Evolutionary conservation across 2,113 vertebrate genomes (phyloP), one percentile per base, ranked within the genome.

Genomic region (Tychaedon coryphoeus): DNA sequence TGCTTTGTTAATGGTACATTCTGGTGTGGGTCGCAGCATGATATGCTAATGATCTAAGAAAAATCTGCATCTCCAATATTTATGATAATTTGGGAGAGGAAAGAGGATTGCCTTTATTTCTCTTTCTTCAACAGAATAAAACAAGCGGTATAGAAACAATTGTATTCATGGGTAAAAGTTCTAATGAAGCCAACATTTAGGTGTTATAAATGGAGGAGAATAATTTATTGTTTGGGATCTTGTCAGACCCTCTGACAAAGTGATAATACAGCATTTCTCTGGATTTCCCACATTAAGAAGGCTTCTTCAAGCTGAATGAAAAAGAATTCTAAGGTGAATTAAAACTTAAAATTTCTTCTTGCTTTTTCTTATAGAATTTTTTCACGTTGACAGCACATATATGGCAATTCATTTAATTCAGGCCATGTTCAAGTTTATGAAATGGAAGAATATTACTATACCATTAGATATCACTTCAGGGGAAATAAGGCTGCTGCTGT

Each of bases 31-130:
- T 98, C 98, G 85, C 98, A 98, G 98, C 98, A 97, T 98, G 98
- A 98, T 98, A 98, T 98, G 98, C 98, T 98, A 98, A 98, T 98
- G 98, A 98, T 97, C 97, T 97, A 98, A 98, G 98, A 98, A 98
- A 98, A 98, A 98, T 98, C 98, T 98, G 98, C 97, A 98, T 98
- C 98, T 98, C 97, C 97, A 98, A 98, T 98, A 98, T 98, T 98
- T 98, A 98, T 98, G 98, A 98, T 98, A 98, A 98, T 98, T 97
- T 98, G 97, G 94, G 96, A 97, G 93, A 97, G 94, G 94, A 98
- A 98, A 97, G 94, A 95, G 97, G 96, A 96, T 96, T 97, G 97
- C 96, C 95, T 98, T 98, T 98, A 95, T 98, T 98, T 97, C 97
- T 96, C 95, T 97, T 95, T 95, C 96, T 96, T 97, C 94, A 85